Evolutionary conservation across 2,797 vertebrate species (phyloP).

Genomic region (Potorous gilbertii): DNA sequence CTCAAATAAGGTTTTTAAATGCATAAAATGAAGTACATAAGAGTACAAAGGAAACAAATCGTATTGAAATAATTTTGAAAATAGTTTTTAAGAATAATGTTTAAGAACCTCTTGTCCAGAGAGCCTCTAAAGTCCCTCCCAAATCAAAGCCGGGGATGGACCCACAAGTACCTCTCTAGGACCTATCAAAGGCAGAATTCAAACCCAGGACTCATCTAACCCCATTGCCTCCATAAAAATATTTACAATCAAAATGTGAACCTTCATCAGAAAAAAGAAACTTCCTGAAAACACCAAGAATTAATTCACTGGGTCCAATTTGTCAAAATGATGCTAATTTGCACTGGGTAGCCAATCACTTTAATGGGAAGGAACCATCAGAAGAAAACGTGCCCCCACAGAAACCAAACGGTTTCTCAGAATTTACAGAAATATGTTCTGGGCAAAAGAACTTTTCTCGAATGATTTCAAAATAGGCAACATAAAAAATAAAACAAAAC

Average conservation of each 20-base stretch:
- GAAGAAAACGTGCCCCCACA: neutral
- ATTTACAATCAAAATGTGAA: neutral
- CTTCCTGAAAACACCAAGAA: neutral
- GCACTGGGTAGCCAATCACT: conserved; percentile 13
- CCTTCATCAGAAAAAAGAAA: conserved; percentile 9
- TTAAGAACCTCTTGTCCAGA: neutral
- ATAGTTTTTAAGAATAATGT: neutral
- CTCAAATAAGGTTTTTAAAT: neutral
- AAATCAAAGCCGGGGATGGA: neutral
- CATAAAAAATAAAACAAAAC: conserved; percentile 5
- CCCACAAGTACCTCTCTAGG: neutral
- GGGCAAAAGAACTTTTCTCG: conserved; percentile 25
- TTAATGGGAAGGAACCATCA: neutral
- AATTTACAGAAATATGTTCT: conserved; percentile 33
- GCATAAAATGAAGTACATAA: neutral
- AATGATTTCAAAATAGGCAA: conserved; percentile 17
- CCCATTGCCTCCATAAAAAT: neutral
- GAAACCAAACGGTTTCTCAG: conserved; percentile 3
- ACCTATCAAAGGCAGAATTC: neutral
- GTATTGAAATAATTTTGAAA: neutral
- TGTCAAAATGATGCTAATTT: neutral
- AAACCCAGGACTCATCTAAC: neutral
- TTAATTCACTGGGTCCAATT: neutral
- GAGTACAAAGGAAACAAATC: neutral
- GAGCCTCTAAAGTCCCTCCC: neutral